Percentiles rank a stretch among this genome's conserved stretches.
phyloP scores from a whole-genome alignment of 2,797 vertebrate genomes.

The Diglossa cyanea region DNA sequence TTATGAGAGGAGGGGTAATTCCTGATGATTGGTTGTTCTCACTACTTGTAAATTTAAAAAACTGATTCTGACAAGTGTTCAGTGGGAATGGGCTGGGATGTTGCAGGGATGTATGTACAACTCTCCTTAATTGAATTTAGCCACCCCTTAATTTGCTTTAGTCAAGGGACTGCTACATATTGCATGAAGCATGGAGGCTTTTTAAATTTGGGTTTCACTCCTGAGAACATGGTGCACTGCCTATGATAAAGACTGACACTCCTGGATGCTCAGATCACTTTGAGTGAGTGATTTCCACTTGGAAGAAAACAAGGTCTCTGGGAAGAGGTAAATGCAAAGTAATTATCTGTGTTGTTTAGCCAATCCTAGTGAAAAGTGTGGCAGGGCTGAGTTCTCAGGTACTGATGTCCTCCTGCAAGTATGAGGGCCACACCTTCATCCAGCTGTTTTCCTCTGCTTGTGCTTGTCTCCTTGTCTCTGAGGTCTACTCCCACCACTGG shows the following conservation, averaged over 20 bases:
- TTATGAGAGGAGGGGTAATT: not conserved
- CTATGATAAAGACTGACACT: not conserved
- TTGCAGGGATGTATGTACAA: not conserved
- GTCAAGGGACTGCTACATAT: not conserved
- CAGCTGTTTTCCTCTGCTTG: not conserved
- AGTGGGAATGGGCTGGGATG: not conserved
- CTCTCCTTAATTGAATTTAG: not conserved
- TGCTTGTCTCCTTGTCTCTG: not conserved
- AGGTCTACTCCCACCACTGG: not conserved
- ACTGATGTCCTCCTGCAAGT: not conserved
- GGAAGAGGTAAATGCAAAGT: not conserved
- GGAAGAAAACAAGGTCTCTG: not conserved
- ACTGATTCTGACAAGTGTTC: not conserved
- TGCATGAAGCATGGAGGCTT: not conserved
- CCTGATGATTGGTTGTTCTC: not conserved
- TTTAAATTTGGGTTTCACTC: not conserved
- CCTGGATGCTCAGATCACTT: not conserved
- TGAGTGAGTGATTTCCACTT: not conserved
- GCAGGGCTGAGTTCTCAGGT: not conserved
- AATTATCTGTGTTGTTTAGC: not conserved
- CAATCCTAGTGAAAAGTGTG: accelerated
- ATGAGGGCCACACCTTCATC: not conserved
- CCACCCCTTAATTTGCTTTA: not conserved
- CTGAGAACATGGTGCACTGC: not conserved
- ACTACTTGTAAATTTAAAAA: not conserved